Percentiles rank a stretch among this genome's conserved stretches.
Evolutionary conservation across 1,140 invertebrate species (phyloP).

Genomic region (Argopecten irradians): DNA sequence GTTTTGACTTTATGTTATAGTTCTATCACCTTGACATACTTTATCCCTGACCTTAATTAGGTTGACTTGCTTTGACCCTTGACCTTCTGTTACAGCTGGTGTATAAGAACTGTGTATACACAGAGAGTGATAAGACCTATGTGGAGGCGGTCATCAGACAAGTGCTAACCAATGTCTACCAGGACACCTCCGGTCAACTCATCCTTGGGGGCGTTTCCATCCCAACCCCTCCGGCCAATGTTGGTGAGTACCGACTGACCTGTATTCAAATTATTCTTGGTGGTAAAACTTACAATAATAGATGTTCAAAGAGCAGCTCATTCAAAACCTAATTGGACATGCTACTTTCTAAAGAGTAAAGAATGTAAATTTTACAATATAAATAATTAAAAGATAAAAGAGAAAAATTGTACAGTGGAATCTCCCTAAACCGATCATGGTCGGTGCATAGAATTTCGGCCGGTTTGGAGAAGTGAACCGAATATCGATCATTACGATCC

Average conservation of each 20-base stretch:
- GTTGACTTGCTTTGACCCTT: background rate
- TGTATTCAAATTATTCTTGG: too few relatives aligned
- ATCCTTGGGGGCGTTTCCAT: slow-evolving; percentile 64
- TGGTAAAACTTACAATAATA: background rate
- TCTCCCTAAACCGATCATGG: too few relatives aligned
- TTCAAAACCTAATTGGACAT: background rate
- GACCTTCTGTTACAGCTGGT: slow-evolving; percentile 58
- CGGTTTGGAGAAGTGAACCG: too few relatives aligned
- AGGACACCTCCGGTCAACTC: slow-evolving; percentile 60
- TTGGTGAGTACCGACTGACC: slow-evolving; percentile 63
- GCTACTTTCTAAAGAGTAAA: background rate
- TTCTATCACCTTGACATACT: slow-evolving; percentile 26
- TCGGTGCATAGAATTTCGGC: too few relatives aligned
- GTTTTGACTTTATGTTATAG: background rate
- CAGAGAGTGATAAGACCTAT: slow-evolving; percentile 67
- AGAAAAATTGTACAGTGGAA: too few relatives aligned
- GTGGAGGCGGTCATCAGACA: slow-evolving; percentile 61
- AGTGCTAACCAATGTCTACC: slow-evolving; percentile 62
- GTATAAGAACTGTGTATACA: slow-evolving; percentile 64
- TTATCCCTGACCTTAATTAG: background rate
- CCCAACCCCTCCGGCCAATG: slow-evolving; percentile 68
- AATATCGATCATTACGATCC: too few relatives aligned
- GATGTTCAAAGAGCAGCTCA: background rate
- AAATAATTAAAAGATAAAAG: too few relatives aligned
- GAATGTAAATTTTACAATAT: background rate